These are phyloP conservation scores for Hystrix cristata DNA, from an alignment of 2,113 vertebrate species.

Conservation along the genomic window DNA sequence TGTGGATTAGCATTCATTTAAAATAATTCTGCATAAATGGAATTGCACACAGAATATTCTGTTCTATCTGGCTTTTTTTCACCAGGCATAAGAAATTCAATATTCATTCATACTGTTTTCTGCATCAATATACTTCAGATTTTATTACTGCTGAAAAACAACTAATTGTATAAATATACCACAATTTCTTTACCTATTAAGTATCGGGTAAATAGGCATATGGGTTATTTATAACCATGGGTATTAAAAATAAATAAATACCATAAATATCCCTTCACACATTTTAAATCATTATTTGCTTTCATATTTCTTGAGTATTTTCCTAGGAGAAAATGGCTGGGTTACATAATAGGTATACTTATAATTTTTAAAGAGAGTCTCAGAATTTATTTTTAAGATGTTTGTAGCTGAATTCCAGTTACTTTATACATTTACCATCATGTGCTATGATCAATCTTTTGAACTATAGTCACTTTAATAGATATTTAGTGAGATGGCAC, in stretches of 20 bases:
- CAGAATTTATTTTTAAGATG: neutral
- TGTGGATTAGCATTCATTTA: neutral
- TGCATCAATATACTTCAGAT: neutral
- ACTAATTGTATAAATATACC: neutral
- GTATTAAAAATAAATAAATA: neutral
- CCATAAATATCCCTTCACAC: neutral
- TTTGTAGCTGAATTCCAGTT: neutral
- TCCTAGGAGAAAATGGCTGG: neutral
- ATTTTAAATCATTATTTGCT: neutral
- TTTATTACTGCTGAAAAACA: neutral
- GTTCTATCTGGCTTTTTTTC: neutral
- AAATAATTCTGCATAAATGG: neutral
- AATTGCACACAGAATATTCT: neutral
- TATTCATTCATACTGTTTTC: neutral
- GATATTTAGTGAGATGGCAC: neutral
- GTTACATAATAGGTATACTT: neutral
- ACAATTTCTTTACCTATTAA: neutral
- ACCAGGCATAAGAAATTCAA: neutral
- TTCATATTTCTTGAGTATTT: neutral
- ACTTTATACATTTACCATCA: neutral
- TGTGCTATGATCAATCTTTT: neutral
- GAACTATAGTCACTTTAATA: neutral
- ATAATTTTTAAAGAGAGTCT: neutral
- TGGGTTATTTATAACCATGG: neutral
- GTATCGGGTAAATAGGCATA: neutral